These are phyloP conservation scores for Neomonachus schauinslandi DNA, from an alignment of 2,113 vertebrate genomes.

Conservation along the genomic window DNA sequence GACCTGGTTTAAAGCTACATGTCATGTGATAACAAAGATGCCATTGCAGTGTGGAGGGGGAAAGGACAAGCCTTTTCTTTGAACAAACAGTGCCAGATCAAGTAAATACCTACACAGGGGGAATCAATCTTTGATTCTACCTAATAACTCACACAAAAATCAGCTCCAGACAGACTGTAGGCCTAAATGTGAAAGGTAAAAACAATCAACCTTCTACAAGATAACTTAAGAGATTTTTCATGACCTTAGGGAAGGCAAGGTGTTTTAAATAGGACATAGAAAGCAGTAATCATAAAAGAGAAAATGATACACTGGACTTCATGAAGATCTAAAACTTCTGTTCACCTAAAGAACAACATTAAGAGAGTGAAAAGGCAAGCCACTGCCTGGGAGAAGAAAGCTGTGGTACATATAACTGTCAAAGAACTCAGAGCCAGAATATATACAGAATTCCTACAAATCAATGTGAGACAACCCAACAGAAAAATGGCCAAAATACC, in stretches of 20 bases:
- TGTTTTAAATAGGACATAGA: conserved; percentile 23
- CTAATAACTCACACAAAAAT: neutral
- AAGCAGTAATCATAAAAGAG: conserved; percentile 22
- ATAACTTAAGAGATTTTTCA: conserved; percentile 37
- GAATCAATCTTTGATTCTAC: neutral
- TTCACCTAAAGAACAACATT: conserved; percentile 5
- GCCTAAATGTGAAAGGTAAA: neutral
- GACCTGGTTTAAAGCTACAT: neutral
- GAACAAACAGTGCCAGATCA: neutral
- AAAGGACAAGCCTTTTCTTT: neutral
- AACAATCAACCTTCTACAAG: conserved; percentile 17
- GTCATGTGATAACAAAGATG: conserved; percentile 9
- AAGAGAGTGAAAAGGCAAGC: conserved; percentile 31
- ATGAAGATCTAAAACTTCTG: conserved; percentile 21
- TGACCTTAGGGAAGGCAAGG: conserved; percentile 12
- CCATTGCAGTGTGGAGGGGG: neutral
- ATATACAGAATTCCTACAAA: conserved; percentile 45
- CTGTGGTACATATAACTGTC: neutral
- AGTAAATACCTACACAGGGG: neutral
- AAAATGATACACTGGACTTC: neutral
- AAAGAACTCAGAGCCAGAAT: conserved; percentile 29
- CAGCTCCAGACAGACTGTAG: neutral
- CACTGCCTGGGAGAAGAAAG: neutral
- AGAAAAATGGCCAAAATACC: conserved; percentile 21
- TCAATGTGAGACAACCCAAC: neutral